Evolutionary conservation across 2,888 invertebrate species (phyloP).

Genomic region (Holacanthella duospinosa): DNA sequence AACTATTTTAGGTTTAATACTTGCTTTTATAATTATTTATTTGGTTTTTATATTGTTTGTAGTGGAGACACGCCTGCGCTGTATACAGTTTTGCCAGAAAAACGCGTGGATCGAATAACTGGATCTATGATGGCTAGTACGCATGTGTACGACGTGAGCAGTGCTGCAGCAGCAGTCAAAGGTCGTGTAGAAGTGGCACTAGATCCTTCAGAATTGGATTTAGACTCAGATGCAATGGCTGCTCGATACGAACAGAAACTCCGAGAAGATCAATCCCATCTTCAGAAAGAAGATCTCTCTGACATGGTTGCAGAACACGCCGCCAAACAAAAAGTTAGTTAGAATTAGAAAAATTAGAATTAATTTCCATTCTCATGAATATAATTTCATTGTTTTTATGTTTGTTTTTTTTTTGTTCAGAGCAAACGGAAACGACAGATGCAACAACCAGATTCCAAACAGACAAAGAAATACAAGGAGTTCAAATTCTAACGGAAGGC

Average conservation of each 20-base stretch:
- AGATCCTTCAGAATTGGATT: conserved; percentile 92
- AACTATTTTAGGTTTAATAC: too few species aligned
- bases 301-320: conserved; percentile 99
- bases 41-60: conserved; percentile 20
- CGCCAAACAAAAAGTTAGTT: conserved; percentile 91
- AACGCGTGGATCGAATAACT: conserved; percentile 76
- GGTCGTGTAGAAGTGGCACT: conserved; percentile 85
- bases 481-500: conserved; percentile 72
- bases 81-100: conserved; percentile 91
- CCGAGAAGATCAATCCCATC: conserved; percentile 77
- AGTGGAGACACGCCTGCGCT: conserved; percentile 87
- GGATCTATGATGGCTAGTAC: conserved; percentile 96
- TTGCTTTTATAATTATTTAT: too few species aligned
- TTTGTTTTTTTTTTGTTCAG: conserved; percentile 46
- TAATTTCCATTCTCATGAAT: background rate
- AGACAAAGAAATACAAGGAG: conserved; percentile 95
- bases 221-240: conserved; percentile 87
- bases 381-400: conserved; percentile 4
- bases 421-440: conserved; percentile 79
- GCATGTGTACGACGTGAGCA: conserved; percentile 90
- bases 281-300: conserved; percentile 86
- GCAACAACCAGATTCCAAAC: conserved; percentile 65
- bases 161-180: conserved; percentile 48
- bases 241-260: conserved; percentile 92
- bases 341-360: conserved; percentile 19